Conservation (phyloP, 2,797 vertebrate species). For the Novumbra hubbsi region DNA sequence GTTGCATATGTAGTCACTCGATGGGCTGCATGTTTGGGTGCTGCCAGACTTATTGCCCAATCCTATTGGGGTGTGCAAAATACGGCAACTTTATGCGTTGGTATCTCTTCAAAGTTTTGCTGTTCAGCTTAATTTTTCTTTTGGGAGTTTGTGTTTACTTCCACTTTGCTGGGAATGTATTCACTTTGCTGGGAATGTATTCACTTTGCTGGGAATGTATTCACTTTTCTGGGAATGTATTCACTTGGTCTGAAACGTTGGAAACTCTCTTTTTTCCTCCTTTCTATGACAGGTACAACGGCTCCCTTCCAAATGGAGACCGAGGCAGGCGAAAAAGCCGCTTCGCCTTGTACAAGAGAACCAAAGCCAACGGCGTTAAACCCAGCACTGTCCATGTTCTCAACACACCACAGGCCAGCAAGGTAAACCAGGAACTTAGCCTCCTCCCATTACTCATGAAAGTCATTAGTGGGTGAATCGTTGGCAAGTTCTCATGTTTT, state of each 20-base stretch:
- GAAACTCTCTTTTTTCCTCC: constrained; percentile 16
- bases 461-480: not conserved
- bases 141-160: not conserved
- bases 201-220: constrained; percentile 5
- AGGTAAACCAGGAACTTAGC: constrained; percentile 73
- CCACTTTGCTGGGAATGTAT: not conserved
- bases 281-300: constrained; percentile 86
- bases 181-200: constrained; percentile 5
- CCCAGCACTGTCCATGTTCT: constrained; percentile 95
- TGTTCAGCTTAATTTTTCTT: not conserved
- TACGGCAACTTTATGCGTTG: no score
- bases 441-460: not conserved
- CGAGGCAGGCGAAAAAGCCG: constrained; percentile 96
- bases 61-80: no score
- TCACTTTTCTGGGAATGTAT: constrained; percentile 4
- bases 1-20: no score
- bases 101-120: no score
- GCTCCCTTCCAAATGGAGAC: constrained; percentile 94
- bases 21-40: no score
- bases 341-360: constrained; percentile 91
- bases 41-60: no score
- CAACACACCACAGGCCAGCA: constrained; percentile 92
- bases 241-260: constrained; percentile 8
- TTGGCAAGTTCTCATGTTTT: not conserved
- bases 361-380: constrained; percentile 93